Evolutionary conservation across 2,888 invertebrate species (phyloP).

Genomic region (Acrobasis repandana): DNA sequence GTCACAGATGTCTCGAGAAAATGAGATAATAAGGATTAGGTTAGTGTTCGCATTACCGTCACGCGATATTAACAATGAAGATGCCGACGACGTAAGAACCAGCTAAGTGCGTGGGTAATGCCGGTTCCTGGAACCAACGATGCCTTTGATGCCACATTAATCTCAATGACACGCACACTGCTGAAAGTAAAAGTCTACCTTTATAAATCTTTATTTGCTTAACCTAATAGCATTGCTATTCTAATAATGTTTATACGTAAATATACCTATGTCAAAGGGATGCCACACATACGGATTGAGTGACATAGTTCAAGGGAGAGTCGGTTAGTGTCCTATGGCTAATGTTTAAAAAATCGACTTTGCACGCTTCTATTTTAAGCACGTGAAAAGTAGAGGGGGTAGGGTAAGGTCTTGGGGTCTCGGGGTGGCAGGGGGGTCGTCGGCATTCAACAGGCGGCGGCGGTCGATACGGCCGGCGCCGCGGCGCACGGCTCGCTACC

Average conservation of each 20-base stretch:
- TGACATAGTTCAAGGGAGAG: too few species aligned
- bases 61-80: conserved; percentile 18
- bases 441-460: conserved; percentile 82
- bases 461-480: conserved; percentile 77
- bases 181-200: background rate
- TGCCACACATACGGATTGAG: too few species aligned
- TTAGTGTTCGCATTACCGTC: conserved; percentile 5
- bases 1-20: conserved; percentile 18
- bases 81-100: conserved; percentile 1
- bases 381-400: conserved; percentile 74
- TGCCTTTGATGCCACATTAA: background rate
- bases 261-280: too few species aligned
- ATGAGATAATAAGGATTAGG: conserved; percentile 14
- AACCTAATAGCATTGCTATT: too few species aligned
- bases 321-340: conserved; percentile 61
- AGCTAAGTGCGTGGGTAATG: conserved; percentile 5
- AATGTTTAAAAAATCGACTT: conserved; percentile 79
- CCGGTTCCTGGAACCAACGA: conserved; percentile 12
- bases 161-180: conserved; percentile 4
- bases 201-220: background rate
- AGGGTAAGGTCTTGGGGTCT: conserved; percentile 61
- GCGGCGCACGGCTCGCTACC: conserved; percentile 62
- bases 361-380: conserved; percentile 79
- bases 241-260: too few species aligned
- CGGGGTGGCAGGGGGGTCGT: conserved; percentile 53